Evolutionary conservation across 2,888 invertebrate species (phyloP), one percentile per base, ranked within the genome.

Genomic region (Baccha elongata): DNA sequence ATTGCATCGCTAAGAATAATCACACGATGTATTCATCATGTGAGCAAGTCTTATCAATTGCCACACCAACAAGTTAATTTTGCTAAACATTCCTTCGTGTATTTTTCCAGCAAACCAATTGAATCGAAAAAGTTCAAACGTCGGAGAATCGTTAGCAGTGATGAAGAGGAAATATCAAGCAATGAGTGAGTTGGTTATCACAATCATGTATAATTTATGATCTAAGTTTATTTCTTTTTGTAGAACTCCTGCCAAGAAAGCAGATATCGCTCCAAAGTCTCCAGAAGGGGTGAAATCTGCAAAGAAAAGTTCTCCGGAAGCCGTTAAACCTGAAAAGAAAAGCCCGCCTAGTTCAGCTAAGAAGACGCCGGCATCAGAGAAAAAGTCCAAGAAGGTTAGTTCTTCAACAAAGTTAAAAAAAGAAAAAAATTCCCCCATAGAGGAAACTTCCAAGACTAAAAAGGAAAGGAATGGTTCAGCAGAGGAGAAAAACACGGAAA

Each of bases 81-180:
- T 46, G 44, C 32, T 53, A 72, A 73, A 62, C 44, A 64, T 1
- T 67, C 46, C 53, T 83, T 53, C 29, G 67, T 69, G 67, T 42
- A 84, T 58, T 86, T 78, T 86, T 86, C 19, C 72, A 86, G 85
- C 29, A 71, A 64, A 13, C 65, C 55, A 4, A 46, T 58, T 6
- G 64, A 11, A 1, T 17, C 55, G 3, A 85, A 80, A 7, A 86
- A 85, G 71, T 52, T 79, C 4, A 86, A 86, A 60, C 72, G 87
- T 13, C 60, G 86, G 4, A 50, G 85, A 29, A 85, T 88, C 67
- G 90, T 90, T 0, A 91, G 90, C 60, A 90, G 90, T 8, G 85
- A 90, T 74, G 91, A 32, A 32, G 29, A 90, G 15, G 87, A 83
- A 48, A 87, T 86, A 48, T 72, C 88, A 13, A 84, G 11, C 11